phyloP scores from a whole-genome alignment of 2,888 invertebrate genomes.

The Catocala sponsa region DNA sequence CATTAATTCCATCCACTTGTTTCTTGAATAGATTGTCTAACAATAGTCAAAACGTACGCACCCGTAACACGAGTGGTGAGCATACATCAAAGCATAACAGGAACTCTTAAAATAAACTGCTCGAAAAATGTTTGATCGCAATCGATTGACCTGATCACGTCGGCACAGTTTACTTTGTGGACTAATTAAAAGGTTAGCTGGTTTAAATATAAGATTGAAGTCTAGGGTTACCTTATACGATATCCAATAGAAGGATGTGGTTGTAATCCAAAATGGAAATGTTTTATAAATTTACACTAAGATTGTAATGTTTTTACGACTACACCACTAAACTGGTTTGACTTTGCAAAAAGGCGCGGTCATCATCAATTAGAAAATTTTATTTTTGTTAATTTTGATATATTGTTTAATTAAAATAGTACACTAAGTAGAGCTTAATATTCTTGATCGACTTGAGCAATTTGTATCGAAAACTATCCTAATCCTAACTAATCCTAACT shows the following conservation, averaged over 20 bases:
- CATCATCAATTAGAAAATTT: no score
- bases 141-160: slow-evolving; percentile 78
- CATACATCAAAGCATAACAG: slow-evolving; percentile 51
- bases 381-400: no score
- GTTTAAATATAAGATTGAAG: slow-evolving; percentile 28
- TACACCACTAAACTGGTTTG: no score
- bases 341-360: no score
- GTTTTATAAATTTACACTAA: background rate
- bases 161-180: slow-evolving; percentile 66
- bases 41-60: slow-evolving; percentile 31
- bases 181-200: slow-evolving; percentile 65
- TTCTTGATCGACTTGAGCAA: no score
- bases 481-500: no score
- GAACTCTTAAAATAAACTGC: slow-evolving; percentile 66
- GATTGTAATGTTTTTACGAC: no score
- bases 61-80: slow-evolving; percentile 37
- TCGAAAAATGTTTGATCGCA: slow-evolving; percentile 72
- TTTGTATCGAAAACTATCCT: no score
- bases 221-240: slow-evolving; percentile 14
- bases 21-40: slow-evolving; percentile 19
- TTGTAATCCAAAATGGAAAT: background rate
- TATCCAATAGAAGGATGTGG: background rate
- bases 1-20: slow-evolving; percentile 25
- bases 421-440: no score
- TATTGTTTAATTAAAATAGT: no score